Base-by-base conservation (phyloP, 30 jellyfish, hydroid and myxozoan species). In the Turritopsis dohrnii region DNA sequence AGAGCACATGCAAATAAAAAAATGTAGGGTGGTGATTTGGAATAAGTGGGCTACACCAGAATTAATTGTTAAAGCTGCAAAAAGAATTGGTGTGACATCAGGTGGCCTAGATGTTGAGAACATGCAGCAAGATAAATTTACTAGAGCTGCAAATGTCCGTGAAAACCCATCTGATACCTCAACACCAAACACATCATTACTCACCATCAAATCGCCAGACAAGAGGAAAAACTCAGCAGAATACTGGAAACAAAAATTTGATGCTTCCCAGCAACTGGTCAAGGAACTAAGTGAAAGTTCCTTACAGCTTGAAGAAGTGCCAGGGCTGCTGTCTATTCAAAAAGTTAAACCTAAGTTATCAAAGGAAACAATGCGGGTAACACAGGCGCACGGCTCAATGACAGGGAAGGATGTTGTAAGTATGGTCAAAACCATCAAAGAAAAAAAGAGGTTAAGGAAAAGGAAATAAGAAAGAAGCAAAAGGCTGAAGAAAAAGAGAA, bases 71-170 rank as follows among this genome's bases (percentile, higher is more conserved):
- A 72, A 72, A 22, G 52, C 81, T 72, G 30, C 30, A 16, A 72
- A 22, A 72, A 41, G 81, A 26, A 30, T 72, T 41, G 81, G 81
- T 1, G 31, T 17, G 16, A 72, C 81, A 26, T 18, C 1, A n/a
- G n/a, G 23, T 41, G 52, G 20, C 1, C 22, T 22, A 75, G n/a
- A n/a, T 29, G 83, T 75, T 7, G 52, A 75, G 29, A 4, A 4
- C 75, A 75, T 75, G 65, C 83, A 75, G n/a, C 83, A 75, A 74
- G 83, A 75, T 74, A 75, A 4, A 18, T 75, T 75, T 75, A 52
- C 18, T 7, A 75, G 83, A 1, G 83, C 83, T 75, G 52, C 75
- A 8, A 23, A 13, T 22, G 8, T 75, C 65, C 8, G 13, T 75
- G 83, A 75, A 22, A n/a, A 41, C 9, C 13, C 83, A 4, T 75